Evolutionary conservation across 1,140 invertebrate species (phyloP), one percentile per base, ranked within the genome.

Genomic region (Scaptomyza montana): DNA sequence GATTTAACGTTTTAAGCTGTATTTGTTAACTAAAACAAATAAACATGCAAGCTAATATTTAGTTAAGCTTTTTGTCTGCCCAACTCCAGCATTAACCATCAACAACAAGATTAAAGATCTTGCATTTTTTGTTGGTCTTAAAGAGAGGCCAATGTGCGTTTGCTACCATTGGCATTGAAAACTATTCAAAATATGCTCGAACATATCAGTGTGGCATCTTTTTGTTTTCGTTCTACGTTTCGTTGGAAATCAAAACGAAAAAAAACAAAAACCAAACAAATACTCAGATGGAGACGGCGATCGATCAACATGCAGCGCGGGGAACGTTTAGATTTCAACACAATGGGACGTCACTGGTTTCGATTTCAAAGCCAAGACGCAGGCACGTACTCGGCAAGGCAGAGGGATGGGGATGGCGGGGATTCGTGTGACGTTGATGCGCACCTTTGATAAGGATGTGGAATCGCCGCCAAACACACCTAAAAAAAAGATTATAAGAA

Each of bases 391-490:
- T 54, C 57, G 45, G 30, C 30, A 4, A 0, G 30, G 30, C 30
- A 65, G 39, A 41, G 46, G 39, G 36, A 28, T 55, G 13, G 50
- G 66, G 21, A 36, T 36, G 43, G 21, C 19, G 55, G 49, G 73
- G 45, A 71, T 66, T 60, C 75, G 56, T 76, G 81, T 76, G 81
- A 81, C 82, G 81, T 73, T 87, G 81, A 86, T 86, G 81, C 78
- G 81, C 82, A 82, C 81, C 82, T 86, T 76, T 68, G 81, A 86
- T 86, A 86, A 86, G 81, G 78, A 87, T 81, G 67, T 74, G 57
- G 50, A 43, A 43, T 63, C 50, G 78, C 47, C 72, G 43, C 39
- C n/a, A 54, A 62, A 81, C 78, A 87, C 82, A 65, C 74, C 60
- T 54, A 56, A 76, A 41, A 76, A 41, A 36, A 16, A 47, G 3